Conservation (phyloP, 1,140 invertebrate genomes). For the Thaumatotibia leucotreta region DNA sequence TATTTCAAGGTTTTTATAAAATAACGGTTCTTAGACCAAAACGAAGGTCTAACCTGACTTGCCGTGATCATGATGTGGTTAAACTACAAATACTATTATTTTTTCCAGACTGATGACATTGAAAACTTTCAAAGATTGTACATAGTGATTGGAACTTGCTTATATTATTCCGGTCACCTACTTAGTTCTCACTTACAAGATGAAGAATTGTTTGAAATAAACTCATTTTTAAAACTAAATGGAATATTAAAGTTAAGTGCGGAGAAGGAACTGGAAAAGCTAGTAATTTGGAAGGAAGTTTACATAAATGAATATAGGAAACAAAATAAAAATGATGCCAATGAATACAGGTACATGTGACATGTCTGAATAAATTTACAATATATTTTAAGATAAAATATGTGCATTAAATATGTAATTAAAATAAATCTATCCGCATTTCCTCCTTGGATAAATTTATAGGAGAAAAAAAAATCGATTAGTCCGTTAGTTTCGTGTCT, state of each 20-base stretch:
- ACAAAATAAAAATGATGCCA: conserved; percentile 42
- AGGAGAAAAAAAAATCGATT: too few relatives aligned
- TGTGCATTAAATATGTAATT: too few relatives aligned
- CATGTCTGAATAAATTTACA: too few relatives aligned
- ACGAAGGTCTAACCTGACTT: too few relatives aligned
- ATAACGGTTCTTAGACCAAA: too few relatives aligned
- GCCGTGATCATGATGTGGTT: too few relatives aligned
- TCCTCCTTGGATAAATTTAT: too few relatives aligned
- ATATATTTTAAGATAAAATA: too few relatives aligned
- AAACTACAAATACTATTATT: conserved; percentile 10
- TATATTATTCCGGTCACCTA: conserved; percentile 85
- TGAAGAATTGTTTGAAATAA: conserved; percentile 83
- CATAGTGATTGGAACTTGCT: conserved; percentile 84
- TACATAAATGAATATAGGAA: conserved; percentile 73
- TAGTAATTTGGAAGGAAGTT: conserved; percentile 88
- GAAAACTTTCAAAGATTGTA: conserved; percentile 87
- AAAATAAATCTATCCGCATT: too few relatives aligned
- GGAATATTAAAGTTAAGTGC: conserved; percentile 81
- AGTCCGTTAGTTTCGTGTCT: too few relatives aligned
- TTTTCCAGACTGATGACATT: conserved; percentile 84
- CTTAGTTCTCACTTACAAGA: conserved; percentile 84
- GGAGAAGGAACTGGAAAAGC: conserved; percentile 80
- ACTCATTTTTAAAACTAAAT: conserved; percentile 82
- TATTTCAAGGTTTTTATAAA: too few relatives aligned
- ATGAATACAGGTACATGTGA: conserved; percentile 67